Evolutionary conservation across 2,888 invertebrate genomes (phyloP).

Genomic region (Drosophila cognata): DNA sequence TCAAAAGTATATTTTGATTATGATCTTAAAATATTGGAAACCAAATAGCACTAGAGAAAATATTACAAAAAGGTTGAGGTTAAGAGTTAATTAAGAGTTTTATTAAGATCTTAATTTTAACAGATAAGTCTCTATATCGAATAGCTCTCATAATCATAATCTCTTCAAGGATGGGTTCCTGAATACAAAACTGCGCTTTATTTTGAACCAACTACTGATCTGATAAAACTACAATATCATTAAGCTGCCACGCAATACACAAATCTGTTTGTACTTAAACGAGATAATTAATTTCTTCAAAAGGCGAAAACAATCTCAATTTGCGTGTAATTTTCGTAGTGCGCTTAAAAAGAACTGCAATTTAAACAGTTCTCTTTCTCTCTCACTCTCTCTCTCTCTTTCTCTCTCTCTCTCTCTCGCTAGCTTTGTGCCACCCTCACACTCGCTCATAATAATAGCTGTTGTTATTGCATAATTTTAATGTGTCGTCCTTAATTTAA

Average conservation of each 20-base stretch:
- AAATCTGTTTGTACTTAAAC: not conserved
- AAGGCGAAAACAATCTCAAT: not conserved
- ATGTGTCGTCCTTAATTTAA: conserved; percentile 83
- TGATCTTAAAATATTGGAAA: not conserved
- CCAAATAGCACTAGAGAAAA: not conserved
- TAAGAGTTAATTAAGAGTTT: not conserved
- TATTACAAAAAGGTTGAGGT: not conserved
- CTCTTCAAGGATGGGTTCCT: not conserved
- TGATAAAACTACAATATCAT: not conserved
- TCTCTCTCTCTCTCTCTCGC: not conserved
- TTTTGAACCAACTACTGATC: not conserved
- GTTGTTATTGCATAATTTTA: conserved; percentile 82
- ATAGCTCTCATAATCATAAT: not conserved
- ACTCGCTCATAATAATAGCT: conserved; percentile 64
- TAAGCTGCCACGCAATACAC: not conserved
- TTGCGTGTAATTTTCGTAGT: not conserved
- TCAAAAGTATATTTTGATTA: not conserved
- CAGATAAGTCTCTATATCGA: not conserved
- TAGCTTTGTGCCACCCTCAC: not conserved
- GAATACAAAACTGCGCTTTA: not conserved
- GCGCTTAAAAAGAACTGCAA: conserved; percentile 55
- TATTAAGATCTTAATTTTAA: not conserved
- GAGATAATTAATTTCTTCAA: not conserved
- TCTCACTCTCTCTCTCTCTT: not conserved
- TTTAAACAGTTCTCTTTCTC: conserved; percentile 20